phyloP scores from a whole-genome alignment of 1,140 invertebrate species.

The Papilio dardanus region DNA sequence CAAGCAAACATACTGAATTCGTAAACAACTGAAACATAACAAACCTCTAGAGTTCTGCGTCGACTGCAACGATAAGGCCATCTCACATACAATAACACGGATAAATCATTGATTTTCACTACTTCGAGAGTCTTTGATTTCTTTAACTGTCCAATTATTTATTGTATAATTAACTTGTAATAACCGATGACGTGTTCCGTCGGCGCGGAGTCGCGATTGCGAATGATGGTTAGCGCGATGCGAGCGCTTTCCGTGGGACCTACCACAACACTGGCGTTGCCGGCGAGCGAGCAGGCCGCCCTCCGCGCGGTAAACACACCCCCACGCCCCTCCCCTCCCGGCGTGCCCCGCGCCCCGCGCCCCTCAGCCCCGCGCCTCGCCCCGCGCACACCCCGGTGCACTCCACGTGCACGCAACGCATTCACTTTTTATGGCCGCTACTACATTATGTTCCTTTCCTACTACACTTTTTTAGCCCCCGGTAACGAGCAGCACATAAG shows the following conservation, averaged over 20 bases:
- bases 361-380: conserved; percentile 37
- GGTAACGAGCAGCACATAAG: conserved; percentile 73
- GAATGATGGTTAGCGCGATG: conserved; percentile 59
- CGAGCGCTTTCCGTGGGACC: conserved; percentile 73
- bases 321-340: conserved; percentile 66
- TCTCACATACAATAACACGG: conserved; percentile 72
- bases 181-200: conserved; percentile 62
- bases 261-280: conserved; percentile 81
- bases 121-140: conserved; percentile 37
- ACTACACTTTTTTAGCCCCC: conserved; percentile 71
- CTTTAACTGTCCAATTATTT: conserved; percentile 23
- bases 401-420: conserved; percentile 78
- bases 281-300: conserved; percentile 67
- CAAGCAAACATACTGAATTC: conserved; percentile 38
- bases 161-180: conserved; percentile 20
- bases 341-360: conserved; percentile 41
- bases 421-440: conserved; percentile 78
- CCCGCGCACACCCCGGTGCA: conserved; percentile 54
- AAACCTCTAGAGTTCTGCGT: conserved; percentile 79
- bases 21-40: conserved; percentile 54
- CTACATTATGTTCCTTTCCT: conserved; percentile 78
- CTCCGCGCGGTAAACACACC: conserved; percentile 77
- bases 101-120: conserved; percentile 68
- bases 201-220: conserved; percentile 62
- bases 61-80: conserved; percentile 81